Evolutionary conservation across 1,140 invertebrate species (phyloP), one percentile per base, ranked within the genome.

Genomic region (Drosophila watanabei): DNA sequence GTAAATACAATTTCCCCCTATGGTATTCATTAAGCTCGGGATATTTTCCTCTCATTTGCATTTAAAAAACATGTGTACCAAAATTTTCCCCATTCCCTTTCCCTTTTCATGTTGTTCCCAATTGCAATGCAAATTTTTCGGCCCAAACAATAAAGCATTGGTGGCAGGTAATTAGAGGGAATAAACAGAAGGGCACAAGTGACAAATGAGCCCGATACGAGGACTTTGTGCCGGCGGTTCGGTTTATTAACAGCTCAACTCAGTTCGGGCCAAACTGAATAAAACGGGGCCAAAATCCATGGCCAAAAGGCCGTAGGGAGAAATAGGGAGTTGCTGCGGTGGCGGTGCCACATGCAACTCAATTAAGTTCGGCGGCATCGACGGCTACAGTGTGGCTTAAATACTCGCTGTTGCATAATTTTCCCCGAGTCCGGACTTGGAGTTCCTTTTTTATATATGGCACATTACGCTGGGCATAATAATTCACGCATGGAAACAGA

Each of bases 301-400:
- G 10, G 43, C 11, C 35, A 46, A 45, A 46, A 33, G 18, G 11
- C 30, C 66, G 18, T n/a, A 33, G 39, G 68, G 52, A 49, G 33
- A 20, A 68, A 33, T 24, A 4, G 30, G 37, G 14, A 32, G 32
- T 57, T 24, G 33, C 14, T 56, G 52, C 33, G 35, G 71, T 51
- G 48, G 51, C 35, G 33, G 75, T 46, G 54, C 64, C 51, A 64
- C 85, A 75, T 90, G 85, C 81, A 89, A 89, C 85, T 89, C 85
- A 89, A 89, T 89, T 89, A 89, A 85, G 79, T 90, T 90, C 70
- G 73, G 82, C 63, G 57, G 84, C 79, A 66, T 72, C 66, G 69
- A 60, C 76, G 61, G 72, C 71, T 56, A 51, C 63, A 59, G 49
- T 70, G 69, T 87, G 64, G 73, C 48, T 51, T 83, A 66, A 65